Percentiles rank a stretch among this genome's conserved stretches.
Conservation (phyloP, 2,888 invertebrate genomes). For the Ectemnius lituratus region DNA sequence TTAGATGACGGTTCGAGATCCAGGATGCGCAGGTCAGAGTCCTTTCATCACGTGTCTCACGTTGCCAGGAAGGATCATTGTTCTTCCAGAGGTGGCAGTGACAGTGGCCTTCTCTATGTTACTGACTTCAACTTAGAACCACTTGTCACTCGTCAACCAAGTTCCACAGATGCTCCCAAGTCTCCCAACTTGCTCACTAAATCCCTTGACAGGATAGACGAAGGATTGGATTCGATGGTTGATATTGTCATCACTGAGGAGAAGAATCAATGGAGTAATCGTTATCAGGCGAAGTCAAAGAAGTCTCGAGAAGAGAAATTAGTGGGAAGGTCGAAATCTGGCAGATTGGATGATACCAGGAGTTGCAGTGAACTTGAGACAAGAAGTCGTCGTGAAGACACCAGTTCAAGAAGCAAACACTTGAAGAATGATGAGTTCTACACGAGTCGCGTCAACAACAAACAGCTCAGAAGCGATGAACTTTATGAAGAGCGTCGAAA, state of each 20-base stretch:
- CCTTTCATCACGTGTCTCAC: slow-evolving; percentile 72
- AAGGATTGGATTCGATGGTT: slow-evolving; percentile 85
- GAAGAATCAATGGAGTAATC: slow-evolving; percentile 66
- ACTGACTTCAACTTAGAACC: slow-evolving; percentile 72
- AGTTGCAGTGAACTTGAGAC: slow-evolving; percentile 33
- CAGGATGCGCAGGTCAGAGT: slow-evolving; percentile 72
- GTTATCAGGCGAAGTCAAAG: slow-evolving; percentile 39
- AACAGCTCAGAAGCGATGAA: slow-evolving; percentile 67
- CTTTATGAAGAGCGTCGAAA: slow-evolving; percentile 64
- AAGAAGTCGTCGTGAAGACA: slow-evolving; percentile 18
- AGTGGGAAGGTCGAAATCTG: slow-evolving; percentile 33
- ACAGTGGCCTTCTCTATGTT: slow-evolving; percentile 75
- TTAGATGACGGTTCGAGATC: slow-evolving; percentile 39
- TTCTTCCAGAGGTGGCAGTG: slow-evolving; percentile 73
- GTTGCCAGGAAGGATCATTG: slow-evolving; percentile 54
- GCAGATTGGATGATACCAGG: slow-evolving; percentile 37
- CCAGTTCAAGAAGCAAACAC: slow-evolving; percentile 23
- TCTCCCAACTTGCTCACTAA: slow-evolving; percentile 80
- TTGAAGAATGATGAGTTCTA: slow-evolving; percentile 59
- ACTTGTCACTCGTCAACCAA: slow-evolving; percentile 47
- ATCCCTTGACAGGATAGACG: slow-evolving; percentile 88
- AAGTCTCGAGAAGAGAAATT: slow-evolving; percentile 53
- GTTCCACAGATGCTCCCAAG: slow-evolving; percentile 57
- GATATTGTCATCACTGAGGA: slow-evolving; percentile 83
- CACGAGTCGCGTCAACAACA: slow-evolving; percentile 43